Evolutionary conservation across 2,797 vertebrate species (phyloP), one percentile per base, ranked within the genome.

Genomic region (Muscicapa comitata): DNA sequence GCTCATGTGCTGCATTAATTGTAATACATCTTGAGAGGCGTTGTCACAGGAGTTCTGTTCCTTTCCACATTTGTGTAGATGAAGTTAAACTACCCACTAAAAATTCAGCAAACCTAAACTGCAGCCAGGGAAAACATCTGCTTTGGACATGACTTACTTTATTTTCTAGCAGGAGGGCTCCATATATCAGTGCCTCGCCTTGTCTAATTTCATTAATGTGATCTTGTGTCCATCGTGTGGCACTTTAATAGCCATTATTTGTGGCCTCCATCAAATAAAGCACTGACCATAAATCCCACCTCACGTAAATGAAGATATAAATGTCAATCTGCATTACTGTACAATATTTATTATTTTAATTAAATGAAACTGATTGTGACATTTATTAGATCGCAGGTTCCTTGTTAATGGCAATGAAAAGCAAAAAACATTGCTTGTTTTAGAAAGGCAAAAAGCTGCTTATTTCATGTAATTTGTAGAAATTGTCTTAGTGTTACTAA

Each of bases 271-370:
- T 98, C 98, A 98, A 98, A 98, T 98, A 98, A 98, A 98, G 97
- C 97, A 96, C 94, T 95, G 97, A 96, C 97, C 96, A 97, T 99
- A 99, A 99, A 99, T 99, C 98, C 97, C 97, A 14, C 65, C 53
- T 97, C 98, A 98, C 96, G 94, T 98, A 98, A 98, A 98, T 97
- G 97, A 98, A 98, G 96, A 95, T 97, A 97, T 99, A 99, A 99
- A 98, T 98, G 99, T 98, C 98, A 98, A 97, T 98, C 98, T 97
- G 98, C 97, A 98, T 98, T 98, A 98, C 98, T 97, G 97, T 97
- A 97, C 98, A 98, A 98, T 99, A 99, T 98, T 99, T 99, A 98
- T 98, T 99, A 98, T 99, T 99, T 99, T 99, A 99, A 99, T 99
- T 99, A 99, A 99, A 98, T 97, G 98, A 99, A 99, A 98, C 98